phyloP scores from a whole-genome alignment of 2,888 invertebrate genomes.

The Brenthis daphne region DNA sequence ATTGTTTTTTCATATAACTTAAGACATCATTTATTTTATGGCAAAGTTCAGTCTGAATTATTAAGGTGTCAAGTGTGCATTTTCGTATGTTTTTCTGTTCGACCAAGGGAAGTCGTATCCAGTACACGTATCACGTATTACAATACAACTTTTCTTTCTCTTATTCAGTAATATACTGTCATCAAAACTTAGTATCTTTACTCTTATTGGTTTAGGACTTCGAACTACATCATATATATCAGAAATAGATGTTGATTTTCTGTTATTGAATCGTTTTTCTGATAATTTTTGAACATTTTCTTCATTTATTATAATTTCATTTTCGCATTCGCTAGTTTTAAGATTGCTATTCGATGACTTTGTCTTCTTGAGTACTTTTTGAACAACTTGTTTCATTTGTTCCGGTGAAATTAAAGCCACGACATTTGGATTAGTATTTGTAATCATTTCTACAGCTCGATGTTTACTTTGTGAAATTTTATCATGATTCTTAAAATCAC shows the following conservation, averaged over 20 bases:
- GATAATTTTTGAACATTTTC: not conserved
- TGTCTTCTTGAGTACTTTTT: conserved; percentile 9
- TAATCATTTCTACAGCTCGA: conserved; percentile 1
- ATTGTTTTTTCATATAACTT: no score
- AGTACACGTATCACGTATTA: conserved; percentile 2
- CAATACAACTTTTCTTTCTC: not conserved
- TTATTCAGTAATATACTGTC: not conserved
- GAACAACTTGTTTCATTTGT: conserved; percentile 19
- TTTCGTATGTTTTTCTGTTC: conserved; percentile 1
- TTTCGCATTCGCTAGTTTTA: not conserved
- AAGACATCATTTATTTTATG: no score
- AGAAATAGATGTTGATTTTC: conserved; percentile 4
- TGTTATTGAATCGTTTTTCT: not conserved
- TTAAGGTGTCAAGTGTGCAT: conserved; percentile 1
- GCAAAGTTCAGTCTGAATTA: no score
- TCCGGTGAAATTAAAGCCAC: conserved; percentile 16
- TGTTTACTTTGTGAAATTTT: not conserved
- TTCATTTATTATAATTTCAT: not conserved
- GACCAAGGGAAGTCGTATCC: conserved; percentile 12
- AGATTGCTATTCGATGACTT: not conserved
- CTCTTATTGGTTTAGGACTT: not conserved
- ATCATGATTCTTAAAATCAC: not conserved
- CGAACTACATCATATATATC: conserved; percentile 27
- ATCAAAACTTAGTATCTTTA: not conserved
- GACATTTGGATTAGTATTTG: conserved; percentile 8